Evolutionary conservation across 1,140 invertebrate genomes (phyloP).

Genomic region (Calycopis cecrops): DNA sequence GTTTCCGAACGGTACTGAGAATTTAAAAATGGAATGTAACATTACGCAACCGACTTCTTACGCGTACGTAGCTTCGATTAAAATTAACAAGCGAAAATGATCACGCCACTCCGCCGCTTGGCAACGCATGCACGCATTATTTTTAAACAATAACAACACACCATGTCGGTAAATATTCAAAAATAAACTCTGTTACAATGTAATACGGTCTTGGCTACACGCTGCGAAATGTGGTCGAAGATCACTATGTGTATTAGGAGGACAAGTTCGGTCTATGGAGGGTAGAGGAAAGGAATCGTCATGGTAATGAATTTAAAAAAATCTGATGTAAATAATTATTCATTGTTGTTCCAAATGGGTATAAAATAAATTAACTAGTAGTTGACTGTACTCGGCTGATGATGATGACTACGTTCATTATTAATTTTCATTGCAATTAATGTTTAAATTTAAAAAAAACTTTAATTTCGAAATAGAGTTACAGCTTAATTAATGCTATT

Average conservation of each 20-base stretch:
- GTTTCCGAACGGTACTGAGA: too few relatives aligned
- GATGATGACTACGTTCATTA: too few relatives aligned
- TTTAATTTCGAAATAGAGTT: too few relatives aligned
- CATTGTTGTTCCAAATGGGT: too few relatives aligned
- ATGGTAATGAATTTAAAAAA: too few relatives aligned
- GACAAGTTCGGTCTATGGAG: not conserved
- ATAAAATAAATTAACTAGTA: too few relatives aligned
- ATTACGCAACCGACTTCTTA: not conserved
- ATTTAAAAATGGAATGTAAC: not conserved
- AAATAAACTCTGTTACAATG: conserved; percentile 12
- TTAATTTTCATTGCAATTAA: too few relatives aligned
- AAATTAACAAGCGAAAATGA: conserved; percentile 10
- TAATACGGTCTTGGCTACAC: not conserved
- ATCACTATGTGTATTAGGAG: not conserved
- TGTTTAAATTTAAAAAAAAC: too few relatives aligned
- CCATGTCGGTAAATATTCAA: not conserved
- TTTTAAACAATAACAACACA: conserved; percentile 17
- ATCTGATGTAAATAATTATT: too few relatives aligned
- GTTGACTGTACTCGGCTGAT: too few relatives aligned
- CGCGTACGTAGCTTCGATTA: not conserved
- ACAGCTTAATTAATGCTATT: too few relatives aligned
- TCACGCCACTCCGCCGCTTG: conserved; percentile 18
- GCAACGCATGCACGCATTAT: conserved; percentile 17
- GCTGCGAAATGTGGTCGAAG: not conserved
- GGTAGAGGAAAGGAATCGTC: too few relatives aligned